These are phyloP conservation scores for Esperia sulphurella DNA, from an alignment of 2,888 invertebrate species.

Conservation along the genomic window DNA sequence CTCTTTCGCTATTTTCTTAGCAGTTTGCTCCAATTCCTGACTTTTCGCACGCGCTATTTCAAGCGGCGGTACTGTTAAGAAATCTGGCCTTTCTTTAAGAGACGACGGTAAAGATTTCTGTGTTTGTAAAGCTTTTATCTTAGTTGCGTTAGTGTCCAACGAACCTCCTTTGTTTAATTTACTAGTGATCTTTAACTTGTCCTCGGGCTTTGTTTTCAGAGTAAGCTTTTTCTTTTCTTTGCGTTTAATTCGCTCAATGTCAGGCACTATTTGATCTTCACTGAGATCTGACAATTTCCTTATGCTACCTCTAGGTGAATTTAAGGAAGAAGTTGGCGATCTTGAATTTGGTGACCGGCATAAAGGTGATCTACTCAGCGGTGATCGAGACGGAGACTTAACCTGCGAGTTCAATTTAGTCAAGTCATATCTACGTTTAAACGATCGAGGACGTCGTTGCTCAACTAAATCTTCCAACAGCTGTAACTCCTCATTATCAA, in stretches of 20 bases:
- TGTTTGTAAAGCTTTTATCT: slow-evolving; percentile 67
- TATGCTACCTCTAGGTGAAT: slow-evolving; percentile 73
- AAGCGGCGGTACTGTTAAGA: slow-evolving; percentile 73
- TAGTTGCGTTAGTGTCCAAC: slow-evolving; percentile 68
- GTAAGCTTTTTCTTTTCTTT: slow-evolving; percentile 72
- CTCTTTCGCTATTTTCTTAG: slow-evolving; percentile 79
- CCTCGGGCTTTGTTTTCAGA: slow-evolving; percentile 65
- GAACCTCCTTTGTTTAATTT: slow-evolving; percentile 74
- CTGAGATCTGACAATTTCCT: slow-evolving; percentile 73
- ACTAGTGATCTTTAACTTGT: slow-evolving; percentile 55
- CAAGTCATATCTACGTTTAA: slow-evolving; percentile 68
- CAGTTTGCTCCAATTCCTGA: slow-evolving; percentile 78
- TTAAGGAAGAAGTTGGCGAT: slow-evolving; percentile 74
- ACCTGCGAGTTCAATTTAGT: slow-evolving; percentile 59
- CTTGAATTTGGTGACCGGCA: slow-evolving; percentile 71
- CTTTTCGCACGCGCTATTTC: slow-evolving; percentile 80
- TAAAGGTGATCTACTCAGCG: slow-evolving; percentile 64
- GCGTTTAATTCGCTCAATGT: slow-evolving; percentile 70
- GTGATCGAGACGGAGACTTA: slow-evolving; percentile 67
- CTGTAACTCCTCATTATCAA: slow-evolving; percentile 79
- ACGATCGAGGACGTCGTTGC: slow-evolving; percentile 70
- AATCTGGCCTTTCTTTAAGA: slow-evolving; percentile 72
- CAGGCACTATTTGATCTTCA: slow-evolving; percentile 74
- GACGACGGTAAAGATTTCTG: slow-evolving; percentile 79
- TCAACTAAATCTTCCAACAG: slow-evolving; percentile 76